Evolutionary conservation across 2,113 vertebrate species (phyloP).

Genomic region (Prunella fulvescens): DNA sequence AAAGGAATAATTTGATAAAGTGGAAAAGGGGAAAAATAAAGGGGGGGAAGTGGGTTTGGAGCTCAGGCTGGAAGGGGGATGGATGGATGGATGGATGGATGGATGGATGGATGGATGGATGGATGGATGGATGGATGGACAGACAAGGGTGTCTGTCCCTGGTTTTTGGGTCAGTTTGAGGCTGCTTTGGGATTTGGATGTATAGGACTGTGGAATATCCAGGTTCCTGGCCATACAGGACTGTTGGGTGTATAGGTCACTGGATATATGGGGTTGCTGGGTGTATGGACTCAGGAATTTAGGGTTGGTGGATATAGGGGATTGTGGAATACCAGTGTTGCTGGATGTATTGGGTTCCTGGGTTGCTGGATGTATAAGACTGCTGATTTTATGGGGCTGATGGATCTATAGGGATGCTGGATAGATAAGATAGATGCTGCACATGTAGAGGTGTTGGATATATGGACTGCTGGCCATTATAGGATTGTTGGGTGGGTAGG

Average conservation of each 20-base stretch:
- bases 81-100: background rate
- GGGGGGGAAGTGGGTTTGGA: background rate
- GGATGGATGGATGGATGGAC: background rate
- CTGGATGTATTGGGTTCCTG: background rate
- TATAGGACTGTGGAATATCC: background rate
- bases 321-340: background rate
- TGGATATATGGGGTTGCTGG: background rate
- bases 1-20: background rate
- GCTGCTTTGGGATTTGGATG: background rate
- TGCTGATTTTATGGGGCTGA: background rate
- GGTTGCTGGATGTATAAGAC: background rate
- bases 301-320: background rate
- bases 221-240: background rate
- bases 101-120: background rate
- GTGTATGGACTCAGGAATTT: background rate
- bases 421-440: background rate
- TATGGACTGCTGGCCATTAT: background rate
- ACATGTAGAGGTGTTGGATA: background rate
- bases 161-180: background rate
- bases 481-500: background rate
- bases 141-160: too few species aligned
- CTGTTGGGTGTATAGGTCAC: background rate
- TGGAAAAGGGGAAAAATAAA: background rate
- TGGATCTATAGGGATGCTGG: background rate
- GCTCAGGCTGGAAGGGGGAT: background rate